Conservation (phyloP, 2,113 vertebrate genomes). For the Porphyrio hochstetteri region DNA sequence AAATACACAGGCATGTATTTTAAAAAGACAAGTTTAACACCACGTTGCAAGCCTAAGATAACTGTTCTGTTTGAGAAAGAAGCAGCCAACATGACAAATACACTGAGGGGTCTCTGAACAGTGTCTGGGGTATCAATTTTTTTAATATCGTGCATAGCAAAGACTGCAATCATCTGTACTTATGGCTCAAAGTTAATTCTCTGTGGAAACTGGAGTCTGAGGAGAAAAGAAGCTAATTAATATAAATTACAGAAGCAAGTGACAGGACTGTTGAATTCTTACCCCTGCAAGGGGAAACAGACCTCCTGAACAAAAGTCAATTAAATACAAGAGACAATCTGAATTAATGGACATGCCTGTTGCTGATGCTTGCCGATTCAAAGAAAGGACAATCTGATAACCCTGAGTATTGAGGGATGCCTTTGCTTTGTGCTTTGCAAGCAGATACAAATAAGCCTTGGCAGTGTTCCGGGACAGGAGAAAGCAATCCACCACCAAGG, state of each 20-base stretch:
- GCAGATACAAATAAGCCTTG: background rate
- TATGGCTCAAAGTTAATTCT: background rate
- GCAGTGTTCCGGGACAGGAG: background rate
- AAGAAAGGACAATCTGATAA: background rate
- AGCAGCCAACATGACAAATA: background rate
- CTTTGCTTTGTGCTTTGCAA: background rate
- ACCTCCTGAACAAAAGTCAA: background rate
- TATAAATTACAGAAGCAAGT: slow-evolving; percentile 17
- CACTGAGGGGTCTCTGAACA: background rate
- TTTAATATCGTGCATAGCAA: background rate
- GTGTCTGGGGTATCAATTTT: background rate
- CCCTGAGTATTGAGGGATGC: background rate
- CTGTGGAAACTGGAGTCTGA: background rate
- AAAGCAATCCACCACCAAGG: background rate
- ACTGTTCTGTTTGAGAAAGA: background rate
- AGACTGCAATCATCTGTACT: background rate
- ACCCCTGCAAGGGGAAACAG: background rate
- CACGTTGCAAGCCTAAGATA: background rate
- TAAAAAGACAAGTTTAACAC: background rate
- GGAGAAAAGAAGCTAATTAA: background rate
- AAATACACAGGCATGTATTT: background rate
- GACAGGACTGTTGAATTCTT: background rate
- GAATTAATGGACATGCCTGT: background rate
- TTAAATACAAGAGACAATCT: background rate
- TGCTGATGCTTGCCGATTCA: background rate